These are phyloP conservation scores for Epinephelus malabaricus DNA, from an alignment of 2,797 vertebrate genomes.

Conservation along the genomic window DNA sequence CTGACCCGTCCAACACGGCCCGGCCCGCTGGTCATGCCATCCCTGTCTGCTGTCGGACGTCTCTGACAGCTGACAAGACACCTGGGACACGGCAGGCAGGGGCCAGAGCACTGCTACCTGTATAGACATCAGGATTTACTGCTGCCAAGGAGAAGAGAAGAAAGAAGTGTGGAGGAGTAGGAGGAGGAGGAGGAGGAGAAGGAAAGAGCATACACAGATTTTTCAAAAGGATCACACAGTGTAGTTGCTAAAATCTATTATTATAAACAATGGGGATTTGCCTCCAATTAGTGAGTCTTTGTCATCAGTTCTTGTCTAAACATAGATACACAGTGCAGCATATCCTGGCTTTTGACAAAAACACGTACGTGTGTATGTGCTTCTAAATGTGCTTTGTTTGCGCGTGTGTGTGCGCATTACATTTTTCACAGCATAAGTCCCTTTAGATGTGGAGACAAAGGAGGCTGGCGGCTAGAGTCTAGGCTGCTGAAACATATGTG, in stretches of 20 bases:
- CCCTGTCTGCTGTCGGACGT: conserved; percentile 92
- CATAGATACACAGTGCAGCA: conserved; percentile 20
- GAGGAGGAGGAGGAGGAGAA: conserved; percentile 13
- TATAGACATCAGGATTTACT: conserved; percentile 89
- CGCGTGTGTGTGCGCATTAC: conserved; percentile 37
- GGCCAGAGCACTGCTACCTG: conserved; percentile 90
- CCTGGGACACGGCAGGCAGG: conserved; percentile 92
- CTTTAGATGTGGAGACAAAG: conserved; percentile 80
- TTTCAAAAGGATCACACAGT: conserved; percentile 45
- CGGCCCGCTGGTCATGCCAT: conserved; percentile 91
- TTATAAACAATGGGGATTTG: conserved; percentile 51
- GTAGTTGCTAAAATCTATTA: conserved; percentile 38
- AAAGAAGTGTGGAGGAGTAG: conserved; percentile 15
- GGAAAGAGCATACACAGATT: conserved; percentile 29
- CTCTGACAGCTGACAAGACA: conserved; percentile 97
- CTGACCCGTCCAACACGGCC: conserved; percentile 92
- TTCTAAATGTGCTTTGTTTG: conserved; percentile 53
- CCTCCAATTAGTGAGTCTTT: conserved; percentile 52
- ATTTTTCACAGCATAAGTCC: conserved; percentile 73
- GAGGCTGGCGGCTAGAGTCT: conserved; percentile 82
- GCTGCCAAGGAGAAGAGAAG: conserved; percentile 85
- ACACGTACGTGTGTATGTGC: conserved; percentile 14
- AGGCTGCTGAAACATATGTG: conserved; percentile 91
- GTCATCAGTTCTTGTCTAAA: conserved; percentile 45
- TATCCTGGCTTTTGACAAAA: conserved; percentile 45